Percentiles rank a stretch among this genome's conserved stretches.
Evolutionary conservation across 2,797 vertebrate genomes (phyloP).

Genomic region (Coluber constrictor): DNA sequence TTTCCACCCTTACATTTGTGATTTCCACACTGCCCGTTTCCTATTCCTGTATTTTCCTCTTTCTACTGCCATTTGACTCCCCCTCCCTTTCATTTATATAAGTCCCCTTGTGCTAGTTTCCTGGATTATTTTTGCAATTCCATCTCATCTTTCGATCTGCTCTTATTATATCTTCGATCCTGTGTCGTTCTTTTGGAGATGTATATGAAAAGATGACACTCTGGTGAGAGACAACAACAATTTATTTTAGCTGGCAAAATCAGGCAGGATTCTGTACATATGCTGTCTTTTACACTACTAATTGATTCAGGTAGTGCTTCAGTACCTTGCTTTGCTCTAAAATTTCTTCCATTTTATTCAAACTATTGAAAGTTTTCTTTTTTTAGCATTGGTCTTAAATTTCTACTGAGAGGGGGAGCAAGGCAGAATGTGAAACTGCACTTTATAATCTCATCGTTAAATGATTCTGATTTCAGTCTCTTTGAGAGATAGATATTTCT

Average conservation of each 20-base stretch:
- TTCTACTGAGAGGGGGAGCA: not conserved
- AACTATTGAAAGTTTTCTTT: not conserved
- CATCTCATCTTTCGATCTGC: conserved; percentile 43
- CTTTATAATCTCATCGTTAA: not conserved
- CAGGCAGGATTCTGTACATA: not conserved
- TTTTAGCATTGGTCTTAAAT: not conserved
- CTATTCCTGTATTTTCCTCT: not conserved
- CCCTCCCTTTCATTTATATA: conserved; percentile 11
- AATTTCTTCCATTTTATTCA: not conserved
- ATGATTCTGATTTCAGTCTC: not conserved
- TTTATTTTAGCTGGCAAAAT: not conserved
- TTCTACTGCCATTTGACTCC: conserved; percentile 39
- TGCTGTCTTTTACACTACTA: not conserved
- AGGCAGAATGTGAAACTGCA: not conserved
- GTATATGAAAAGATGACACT: not conserved
- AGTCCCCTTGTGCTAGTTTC: conserved; percentile 10
- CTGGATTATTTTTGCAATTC: conserved; percentile 34
- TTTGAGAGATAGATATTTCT: not conserved
- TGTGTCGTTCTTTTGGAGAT: not conserved
- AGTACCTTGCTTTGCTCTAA: not conserved
- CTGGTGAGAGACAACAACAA: not conserved
- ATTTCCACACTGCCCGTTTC: conserved; percentile 26
- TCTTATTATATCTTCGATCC: conserved; percentile 43
- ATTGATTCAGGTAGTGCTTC: not conserved
- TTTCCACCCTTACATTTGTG: conserved; percentile 56